Evolutionary conservation across 2,888 invertebrate species (phyloP).

Genomic region (Diarsia mendica): DNA sequence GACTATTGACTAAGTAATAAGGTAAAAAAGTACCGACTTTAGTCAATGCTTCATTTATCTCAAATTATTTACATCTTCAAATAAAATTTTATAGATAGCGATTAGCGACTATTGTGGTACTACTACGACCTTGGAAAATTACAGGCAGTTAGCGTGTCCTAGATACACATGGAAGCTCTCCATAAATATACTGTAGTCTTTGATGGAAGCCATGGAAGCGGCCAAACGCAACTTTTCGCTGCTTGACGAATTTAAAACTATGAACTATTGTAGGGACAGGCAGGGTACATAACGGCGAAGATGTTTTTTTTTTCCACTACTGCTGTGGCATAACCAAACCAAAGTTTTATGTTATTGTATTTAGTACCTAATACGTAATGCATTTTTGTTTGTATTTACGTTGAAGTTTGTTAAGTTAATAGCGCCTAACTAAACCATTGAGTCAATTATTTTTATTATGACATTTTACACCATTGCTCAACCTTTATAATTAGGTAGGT

Average conservation of each 20-base stretch:
- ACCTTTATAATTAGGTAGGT: background rate
- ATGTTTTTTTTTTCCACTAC: background rate
- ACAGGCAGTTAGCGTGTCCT: slow-evolving; percentile 1
- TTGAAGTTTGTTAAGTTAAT: background rate
- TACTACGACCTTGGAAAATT: slow-evolving; percentile 16
- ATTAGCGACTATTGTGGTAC: background rate
- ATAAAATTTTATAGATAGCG: background rate
- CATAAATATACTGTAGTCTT: no score
- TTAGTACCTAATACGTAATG: no score
- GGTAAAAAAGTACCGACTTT: slow-evolving; percentile 4
- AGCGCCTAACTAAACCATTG: background rate
- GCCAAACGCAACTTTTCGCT: background rate
- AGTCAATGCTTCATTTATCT: background rate
- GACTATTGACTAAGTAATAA: slow-evolving; percentile 21
- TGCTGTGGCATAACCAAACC: background rate
- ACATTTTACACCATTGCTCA: background rate
- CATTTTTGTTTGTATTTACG: background rate
- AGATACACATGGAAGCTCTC: no score
- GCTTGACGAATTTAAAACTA: background rate
- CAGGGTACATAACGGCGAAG: background rate
- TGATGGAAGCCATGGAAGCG: background rate
- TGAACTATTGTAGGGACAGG: background rate
- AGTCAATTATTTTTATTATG: background rate
- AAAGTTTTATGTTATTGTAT: background rate
- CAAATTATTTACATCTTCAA: background rate